Percentiles rank a stretch among this genome's conserved stretches.
These are phyloP conservation scores for Trachelipus rathkii DNA, from an alignment of 1,140 invertebrate species.

Conservation along the genomic window DNA sequence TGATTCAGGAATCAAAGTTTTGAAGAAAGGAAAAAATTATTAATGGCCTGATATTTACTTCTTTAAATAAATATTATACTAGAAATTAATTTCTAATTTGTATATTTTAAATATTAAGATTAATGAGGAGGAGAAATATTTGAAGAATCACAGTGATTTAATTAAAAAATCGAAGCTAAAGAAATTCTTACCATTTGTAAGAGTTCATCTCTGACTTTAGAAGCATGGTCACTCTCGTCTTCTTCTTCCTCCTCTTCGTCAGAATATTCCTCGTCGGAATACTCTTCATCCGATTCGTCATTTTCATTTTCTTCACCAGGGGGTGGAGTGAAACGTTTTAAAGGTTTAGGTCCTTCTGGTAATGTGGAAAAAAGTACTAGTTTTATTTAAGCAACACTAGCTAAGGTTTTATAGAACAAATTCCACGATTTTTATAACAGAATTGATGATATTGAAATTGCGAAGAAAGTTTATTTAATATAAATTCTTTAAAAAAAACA, in stretches of 20 bases:
- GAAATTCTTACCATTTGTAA: slow-evolving; percentile 58
- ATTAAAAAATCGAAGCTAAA: background rate
- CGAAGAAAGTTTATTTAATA: too few relatives aligned
- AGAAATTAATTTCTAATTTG: too few relatives aligned
- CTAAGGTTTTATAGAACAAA: too few relatives aligned
- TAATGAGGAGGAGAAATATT: background rate
- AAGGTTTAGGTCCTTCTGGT: slow-evolving; percentile 64
- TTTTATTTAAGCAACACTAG: too few relatives aligned
- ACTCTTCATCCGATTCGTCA: slow-evolving; percentile 45
- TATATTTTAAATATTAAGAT: too few relatives aligned
- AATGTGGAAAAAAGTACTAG: background rate
- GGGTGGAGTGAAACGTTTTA: slow-evolving; percentile 83
- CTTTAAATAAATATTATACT: too few relatives aligned
- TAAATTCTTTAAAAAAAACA: too few relatives aligned
- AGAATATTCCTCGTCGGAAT: slow-evolving; percentile 45
- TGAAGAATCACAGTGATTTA: too few relatives aligned
- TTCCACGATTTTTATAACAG: too few relatives aligned
- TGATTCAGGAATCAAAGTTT: background rate
- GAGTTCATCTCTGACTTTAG: slow-evolving; percentile 56
- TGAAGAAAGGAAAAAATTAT: too few relatives aligned
- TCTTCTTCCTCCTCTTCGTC: slow-evolving; percentile 57
- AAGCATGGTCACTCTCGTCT: slow-evolving; percentile 55
- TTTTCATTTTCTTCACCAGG: slow-evolving; percentile 62
- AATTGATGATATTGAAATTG: too few relatives aligned
- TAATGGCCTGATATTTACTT: too few relatives aligned